Evolutionary conservation across 2,888 invertebrate genomes (phyloP), one percentile per base, ranked within the genome.

Genomic region (Chalcosyrphus nemorum): DNA sequence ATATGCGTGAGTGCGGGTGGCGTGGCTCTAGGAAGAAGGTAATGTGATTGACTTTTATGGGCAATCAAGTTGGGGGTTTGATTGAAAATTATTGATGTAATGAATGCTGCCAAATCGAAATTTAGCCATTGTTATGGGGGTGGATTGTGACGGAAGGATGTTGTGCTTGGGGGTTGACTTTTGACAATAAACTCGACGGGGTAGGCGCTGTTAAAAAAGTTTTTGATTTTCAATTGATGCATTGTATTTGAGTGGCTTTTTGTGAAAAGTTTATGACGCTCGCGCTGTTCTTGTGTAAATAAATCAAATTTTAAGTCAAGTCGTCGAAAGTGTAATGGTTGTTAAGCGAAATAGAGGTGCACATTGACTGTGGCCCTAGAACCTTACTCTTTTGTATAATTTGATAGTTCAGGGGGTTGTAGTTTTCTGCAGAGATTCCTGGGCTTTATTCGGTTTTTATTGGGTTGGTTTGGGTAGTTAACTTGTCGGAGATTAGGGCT

Each of bases 21-120:
- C n/a, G n/a, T n/a, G n/a, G n/a, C n/a, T n/a, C n/a, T n/a, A n/a
- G n/a, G n/a, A n/a, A n/a, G n/a, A 29, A 45, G 52, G 71, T 80
- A 70, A 84, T 75, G 63, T 80, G 84, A 84, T 84, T 80, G 84
- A 84, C 78, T 84, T 80, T 84, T 84, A 84, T 84, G 84, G 78
- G 84, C 84, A 74, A 84, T 84, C 78, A 84, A 74, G 70, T 70
- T 57, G 65, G 70, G 70, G 74, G 74, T 75, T 78, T 75, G 78
- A 84, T 74, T 84, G 78, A 84, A 84, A 80, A 84, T 84, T 74
- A 84, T 74, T 68, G 72, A 45, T 63, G 74, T 70, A 77, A 77
- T 77, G 61, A 61, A 63, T 54, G 74, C 43, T 43, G 11, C 32
- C 32, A 78, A 66, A 72, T 66, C 63, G 74, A 66, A 68, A 78